A percentile compares a stretch with the other conserved stretches of the same genome.
phyloP scores from a whole-genome alignment of 2,113 vertebrate genomes.

The Seriola dumerili region DNA sequence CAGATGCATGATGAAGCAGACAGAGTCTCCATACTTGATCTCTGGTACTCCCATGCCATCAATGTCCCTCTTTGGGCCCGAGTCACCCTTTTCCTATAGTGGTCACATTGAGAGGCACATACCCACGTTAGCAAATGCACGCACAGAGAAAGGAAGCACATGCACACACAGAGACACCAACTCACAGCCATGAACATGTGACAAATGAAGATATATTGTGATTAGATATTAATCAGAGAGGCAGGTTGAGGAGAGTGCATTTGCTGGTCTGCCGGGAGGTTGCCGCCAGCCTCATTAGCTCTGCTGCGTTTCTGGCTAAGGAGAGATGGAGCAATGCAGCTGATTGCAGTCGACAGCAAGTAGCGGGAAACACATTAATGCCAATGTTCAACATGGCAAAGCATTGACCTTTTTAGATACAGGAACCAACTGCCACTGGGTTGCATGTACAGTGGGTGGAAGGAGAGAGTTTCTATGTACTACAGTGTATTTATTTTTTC shows the following conservation, averaged over 20 bases:
- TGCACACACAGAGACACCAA: not conserved
- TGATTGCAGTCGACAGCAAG: constrained; percentile 56
- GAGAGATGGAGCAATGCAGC: constrained; percentile 55
- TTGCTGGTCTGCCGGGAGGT: constrained; percentile 46
- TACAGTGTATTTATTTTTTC: constrained; percentile 17
- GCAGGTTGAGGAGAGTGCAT: constrained; percentile 21
- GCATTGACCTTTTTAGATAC: constrained; percentile 52
- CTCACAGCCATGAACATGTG: not conserved
- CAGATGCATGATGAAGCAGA: constrained; percentile 95
- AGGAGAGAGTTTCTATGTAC: not conserved
- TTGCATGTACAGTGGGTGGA: not conserved
- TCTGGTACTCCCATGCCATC: constrained; percentile 96
- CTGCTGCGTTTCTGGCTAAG: constrained; percentile 45
- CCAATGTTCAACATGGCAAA: constrained; percentile 45
- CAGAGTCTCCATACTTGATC: constrained; percentile 96
- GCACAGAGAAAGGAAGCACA: not conserved
- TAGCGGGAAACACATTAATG: constrained; percentile 51
- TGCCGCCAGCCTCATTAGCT: constrained; percentile 61
- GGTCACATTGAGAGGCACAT: constrained; percentile 15
- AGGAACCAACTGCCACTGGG: constrained; percentile 7
- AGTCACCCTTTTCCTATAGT: constrained; percentile 91
- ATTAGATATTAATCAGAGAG: constrained; percentile 46
- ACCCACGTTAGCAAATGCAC: constrained; percentile 3
- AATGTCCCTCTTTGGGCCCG: constrained; percentile 91
- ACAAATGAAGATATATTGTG: constrained; percentile 51